Evolutionary conservation across 2,797 vertebrate genomes (phyloP), one percentile per base, ranked within the genome.

Genomic region (Cottoperca gobio): DNA sequence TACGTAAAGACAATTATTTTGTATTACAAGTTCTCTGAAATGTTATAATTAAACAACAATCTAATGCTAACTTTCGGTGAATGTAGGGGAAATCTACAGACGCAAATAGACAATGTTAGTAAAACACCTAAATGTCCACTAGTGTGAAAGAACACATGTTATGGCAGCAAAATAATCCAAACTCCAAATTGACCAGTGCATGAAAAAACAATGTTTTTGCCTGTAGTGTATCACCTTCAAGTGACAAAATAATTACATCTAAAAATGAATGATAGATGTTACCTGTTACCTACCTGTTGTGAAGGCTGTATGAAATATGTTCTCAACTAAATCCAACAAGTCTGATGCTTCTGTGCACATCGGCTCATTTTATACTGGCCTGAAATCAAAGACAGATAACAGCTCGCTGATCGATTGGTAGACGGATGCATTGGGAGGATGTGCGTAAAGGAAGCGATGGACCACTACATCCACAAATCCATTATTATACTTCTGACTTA

Each of bases 371-470:
- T 93, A 94, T 92, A 93, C 53, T 31, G 42, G 42, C 33, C 23
- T 39, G 5, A 87, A 89, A 82, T 83, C 86, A 82, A 77, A 87
- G 39, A 54, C 40, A 33, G 82, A 87, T 91, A 90, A 86, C 57
- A n/a, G 49, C 63, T 58, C 70, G 43, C 39, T 50, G 70, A 93
- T 92, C 83, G 92, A 93, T 92, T 70, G 35, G 48, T 66, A 58
- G 63, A 73, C 42, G 4, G 75, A 76, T 42, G 61, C 57, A 40
- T 1, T 9, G 48, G 70, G 35, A 89, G 87, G 88, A 88, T 82
- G 82, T 91, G 85, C 81, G 85, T 87, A 87, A 69, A 80, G 91
- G 88, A 91, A 86, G 73, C 13, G 12, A 76, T 28, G n/a, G 69
- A 55, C 67, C 37, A 24, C 40, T 52, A 31, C 57, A 35, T 77